Evolutionary conservation across 2,797 vertebrate species (phyloP), one percentile per base, ranked within the genome.

Genomic region (Pipistrellus pygmaeus): DNA sequence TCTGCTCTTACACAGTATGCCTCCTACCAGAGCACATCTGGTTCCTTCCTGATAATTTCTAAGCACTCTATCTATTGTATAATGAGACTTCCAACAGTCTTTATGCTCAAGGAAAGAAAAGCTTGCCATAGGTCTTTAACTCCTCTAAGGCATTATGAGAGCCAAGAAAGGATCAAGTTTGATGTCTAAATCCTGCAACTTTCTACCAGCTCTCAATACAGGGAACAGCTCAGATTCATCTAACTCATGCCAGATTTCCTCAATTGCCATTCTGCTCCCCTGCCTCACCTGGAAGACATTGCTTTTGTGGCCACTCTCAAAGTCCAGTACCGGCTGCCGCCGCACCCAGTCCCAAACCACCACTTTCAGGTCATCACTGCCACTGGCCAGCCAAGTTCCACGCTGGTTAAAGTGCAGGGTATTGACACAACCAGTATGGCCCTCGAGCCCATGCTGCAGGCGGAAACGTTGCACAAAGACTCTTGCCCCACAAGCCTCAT

Each of bases 331-430:
- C 0, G 99, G 99, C 5, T 97, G 98, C 46, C 98, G 98, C 68
- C 98, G 84, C 8, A 99, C 98, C 99, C 99, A 99, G 98, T 99
- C 99, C 99, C 99, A 99, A 91, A 99, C 99, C 44, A 99, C 98
- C 96, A 99, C 99, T 0, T 98, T 98, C 95, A 99, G 98, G 98
- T 99, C 99, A 10, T 99, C 99, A 15, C 99, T 99, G 97, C 99
- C 99, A 0, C 99, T 99, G 35, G 99, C 99, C 96, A 99, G 98
- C 95, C 99, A 99, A 0, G 99, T 99, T 85, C 99, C 99, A 0
- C 99, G 98, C 72, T 99, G 99, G 98, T 99, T 99, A 97, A 99
- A 99, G 98, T 99, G 99, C 98, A 99, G 98, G 0, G 99, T 99
- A 98, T 99, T 99, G 87, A 99, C 99, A n/a, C 99, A 99, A 93